These are phyloP conservation scores for Alces alces DNA, from an alignment of 2,113 vertebrate genomes.

Conservation along the genomic window DNA sequence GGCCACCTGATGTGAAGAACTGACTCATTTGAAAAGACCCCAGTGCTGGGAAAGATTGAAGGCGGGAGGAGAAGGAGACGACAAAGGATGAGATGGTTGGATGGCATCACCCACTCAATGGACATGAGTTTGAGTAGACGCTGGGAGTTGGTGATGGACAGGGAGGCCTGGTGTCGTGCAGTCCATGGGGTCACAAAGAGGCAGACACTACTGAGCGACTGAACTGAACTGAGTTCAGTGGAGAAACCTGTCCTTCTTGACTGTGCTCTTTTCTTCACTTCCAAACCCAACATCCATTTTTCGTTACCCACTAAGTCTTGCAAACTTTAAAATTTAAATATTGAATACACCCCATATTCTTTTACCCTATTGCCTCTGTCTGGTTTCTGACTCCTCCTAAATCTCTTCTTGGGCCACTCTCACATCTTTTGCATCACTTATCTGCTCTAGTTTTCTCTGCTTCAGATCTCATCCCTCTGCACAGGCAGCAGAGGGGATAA, in stretches of 20 bases:
- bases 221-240: background rate
- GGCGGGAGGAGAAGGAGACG: background rate
- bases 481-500: background rate
- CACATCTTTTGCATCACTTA: background rate
- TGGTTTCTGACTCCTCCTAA: background rate
- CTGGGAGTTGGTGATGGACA: background rate
- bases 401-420: background rate
- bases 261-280: background rate
- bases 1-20: background rate
- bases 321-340: background rate
- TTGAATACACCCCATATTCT: background rate
- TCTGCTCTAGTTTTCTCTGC: background rate
- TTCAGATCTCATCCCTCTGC: background rate
- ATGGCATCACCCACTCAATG: background rate
- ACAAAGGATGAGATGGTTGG: background rate
- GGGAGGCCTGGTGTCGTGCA: background rate
- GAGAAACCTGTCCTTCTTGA: background rate
- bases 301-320: background rate
- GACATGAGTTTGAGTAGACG: background rate
- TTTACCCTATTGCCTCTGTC: background rate
- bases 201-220: background rate
- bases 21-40: background rate
- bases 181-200: background rate
- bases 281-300: background rate
- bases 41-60: background rate